phyloP scores from a whole-genome alignment of 2,797 vertebrate species.

The Centropyge bicolor region DNA sequence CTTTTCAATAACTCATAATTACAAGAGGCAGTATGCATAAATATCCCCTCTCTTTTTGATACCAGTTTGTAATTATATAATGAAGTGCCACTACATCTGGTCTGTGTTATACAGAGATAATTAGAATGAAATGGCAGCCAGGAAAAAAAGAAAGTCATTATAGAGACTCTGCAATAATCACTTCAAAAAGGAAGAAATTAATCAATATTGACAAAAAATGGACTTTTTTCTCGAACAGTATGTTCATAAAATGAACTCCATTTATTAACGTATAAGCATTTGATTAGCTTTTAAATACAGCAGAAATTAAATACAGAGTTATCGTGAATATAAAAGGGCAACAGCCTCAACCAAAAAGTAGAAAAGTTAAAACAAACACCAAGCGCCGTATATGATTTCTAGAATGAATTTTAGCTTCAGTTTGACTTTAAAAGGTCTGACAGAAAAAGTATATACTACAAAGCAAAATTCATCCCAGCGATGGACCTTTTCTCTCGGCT shows the following conservation, averaged over 20 bases:
- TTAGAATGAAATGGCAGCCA: slow-evolving; percentile 39
- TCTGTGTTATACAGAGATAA: slow-evolving; percentile 55
- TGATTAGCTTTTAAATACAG: not conserved
- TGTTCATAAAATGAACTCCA: not conserved
- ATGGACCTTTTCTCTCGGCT: slow-evolving; percentile 2
- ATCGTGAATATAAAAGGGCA: not conserved
- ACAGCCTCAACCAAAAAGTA: not conserved
- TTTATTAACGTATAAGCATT: not conserved
- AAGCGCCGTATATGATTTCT: not conserved
- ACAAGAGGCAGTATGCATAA: slow-evolving; percentile 46
- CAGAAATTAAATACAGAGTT: too few species aligned
- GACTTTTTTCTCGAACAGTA: not conserved
- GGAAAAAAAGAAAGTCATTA: slow-evolving; percentile 24
- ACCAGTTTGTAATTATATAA: slow-evolving; percentile 59
- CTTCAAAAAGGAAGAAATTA: not conserved
- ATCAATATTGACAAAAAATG: slow-evolving; percentile 12
- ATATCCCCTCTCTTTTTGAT: slow-evolving; percentile 37
- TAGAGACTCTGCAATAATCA: slow-evolving; percentile 7
- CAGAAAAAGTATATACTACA: not conserved
- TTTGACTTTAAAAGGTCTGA: not conserved
- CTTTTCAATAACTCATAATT: slow-evolving; percentile 67
- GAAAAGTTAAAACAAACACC: not conserved
- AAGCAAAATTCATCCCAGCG: not conserved
- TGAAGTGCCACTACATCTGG: slow-evolving; percentile 44
- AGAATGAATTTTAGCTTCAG: not conserved